Evolutionary conservation across 2,113 vertebrate genomes (phyloP).

Genomic region (Lipophrys pholis): DNA sequence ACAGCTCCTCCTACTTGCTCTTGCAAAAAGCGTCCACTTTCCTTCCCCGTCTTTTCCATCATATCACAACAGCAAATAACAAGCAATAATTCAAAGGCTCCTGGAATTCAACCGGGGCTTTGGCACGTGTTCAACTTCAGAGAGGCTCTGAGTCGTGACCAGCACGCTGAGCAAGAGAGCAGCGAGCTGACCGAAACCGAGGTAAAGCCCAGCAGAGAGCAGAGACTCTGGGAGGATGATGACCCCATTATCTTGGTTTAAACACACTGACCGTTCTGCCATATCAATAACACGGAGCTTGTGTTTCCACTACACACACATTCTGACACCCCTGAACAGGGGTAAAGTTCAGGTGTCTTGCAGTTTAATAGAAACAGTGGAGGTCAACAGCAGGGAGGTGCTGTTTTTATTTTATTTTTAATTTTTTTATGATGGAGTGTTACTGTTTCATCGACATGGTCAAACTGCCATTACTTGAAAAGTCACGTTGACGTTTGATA

Average conservation of each 20-base stretch:
- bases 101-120: slow-evolving; percentile 45
- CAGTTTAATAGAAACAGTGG: not conserved
- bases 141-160: slow-evolving; percentile 59
- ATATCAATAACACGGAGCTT: slow-evolving; percentile 2
- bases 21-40: slow-evolving; percentile 23
- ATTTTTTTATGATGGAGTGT: not conserved
- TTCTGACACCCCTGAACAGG: not conserved
- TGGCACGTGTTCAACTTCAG: slow-evolving; percentile 63
- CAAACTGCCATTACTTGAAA: not conserved
- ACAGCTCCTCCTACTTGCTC: slow-evolving; percentile 19
- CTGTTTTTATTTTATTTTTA: not conserved
- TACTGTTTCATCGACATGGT: not conserved
- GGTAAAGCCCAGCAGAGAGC: slow-evolving; percentile 40
- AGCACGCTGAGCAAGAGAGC: slow-evolving; percentile 40
- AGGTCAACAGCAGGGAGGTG: slow-evolving; percentile 30
- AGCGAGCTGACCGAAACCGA: slow-evolving; percentile 7
- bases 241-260: slow-evolving; percentile 13
- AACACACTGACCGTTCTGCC: slow-evolving; percentile 1
- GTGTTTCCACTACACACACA: slow-evolving; percentile 1
- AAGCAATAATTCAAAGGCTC: slow-evolving; percentile 61
- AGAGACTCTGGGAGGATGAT: slow-evolving; percentile 18
- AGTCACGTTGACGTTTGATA: too few relatives aligned
- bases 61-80: slow-evolving; percentile 59
- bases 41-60: slow-evolving; percentile 28
- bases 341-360: slow-evolving; percentile 4